Evolutionary conservation across 1,140 invertebrate species (phyloP).

Genomic region (Leucophenga varia): DNA sequence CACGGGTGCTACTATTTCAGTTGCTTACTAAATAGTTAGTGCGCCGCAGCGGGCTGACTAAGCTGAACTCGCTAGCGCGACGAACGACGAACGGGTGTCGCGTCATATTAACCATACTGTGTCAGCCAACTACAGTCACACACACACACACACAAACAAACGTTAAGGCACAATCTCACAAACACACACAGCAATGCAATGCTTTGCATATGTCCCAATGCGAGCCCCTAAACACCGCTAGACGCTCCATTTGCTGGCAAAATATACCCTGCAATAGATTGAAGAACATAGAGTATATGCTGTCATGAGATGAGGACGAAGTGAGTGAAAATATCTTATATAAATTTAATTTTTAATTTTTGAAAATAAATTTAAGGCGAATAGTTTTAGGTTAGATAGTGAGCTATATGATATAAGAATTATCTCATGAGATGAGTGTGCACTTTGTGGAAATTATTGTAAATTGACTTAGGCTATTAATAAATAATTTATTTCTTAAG

Average conservation of each 20-base stretch:
- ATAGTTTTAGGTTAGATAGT: too few species aligned
- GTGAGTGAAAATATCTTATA: too few species aligned
- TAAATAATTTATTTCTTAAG: too few species aligned
- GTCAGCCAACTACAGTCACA: conserved; percentile 14
- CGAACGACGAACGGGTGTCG: conserved; percentile 38
- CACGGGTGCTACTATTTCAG: conserved; percentile 53
- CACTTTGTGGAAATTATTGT: too few species aligned
- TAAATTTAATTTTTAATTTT: too few species aligned
- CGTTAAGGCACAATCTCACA: too few species aligned
- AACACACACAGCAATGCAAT: neutral
- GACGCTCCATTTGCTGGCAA: conserved; percentile 22
- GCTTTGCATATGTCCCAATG: conserved; percentile 21
- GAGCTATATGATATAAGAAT: too few species aligned
- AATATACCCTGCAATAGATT: conserved; percentile 4
- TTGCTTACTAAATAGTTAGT: conserved; percentile 53
- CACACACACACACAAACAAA: conserved; percentile 4
- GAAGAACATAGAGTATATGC: too few species aligned
- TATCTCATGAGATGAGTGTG: too few species aligned
- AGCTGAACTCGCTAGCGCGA: conserved; percentile 29
- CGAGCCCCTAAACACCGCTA: conserved; percentile 25
- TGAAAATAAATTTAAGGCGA: too few species aligned
- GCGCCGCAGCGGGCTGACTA: conserved; percentile 35
- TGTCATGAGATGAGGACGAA: too few species aligned
- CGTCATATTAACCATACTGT: conserved; percentile 48
- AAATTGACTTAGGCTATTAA: too few species aligned